Conservation (phyloP, 2,113 vertebrate species). For the Aegithalos caudatus region DNA sequence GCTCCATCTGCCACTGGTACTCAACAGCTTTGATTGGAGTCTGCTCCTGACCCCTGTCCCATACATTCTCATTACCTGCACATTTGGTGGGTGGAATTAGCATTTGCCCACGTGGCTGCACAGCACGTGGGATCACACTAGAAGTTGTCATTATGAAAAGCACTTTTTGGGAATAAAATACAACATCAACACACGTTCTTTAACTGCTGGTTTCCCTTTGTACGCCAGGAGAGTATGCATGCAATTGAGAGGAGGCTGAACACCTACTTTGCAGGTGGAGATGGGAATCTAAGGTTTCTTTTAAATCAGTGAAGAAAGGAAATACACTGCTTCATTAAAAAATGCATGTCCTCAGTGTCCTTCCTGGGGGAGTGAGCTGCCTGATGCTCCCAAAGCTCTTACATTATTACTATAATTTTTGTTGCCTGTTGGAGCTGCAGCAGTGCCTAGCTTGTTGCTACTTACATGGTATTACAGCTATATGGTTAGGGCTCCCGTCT, state of each 20-base stretch:
- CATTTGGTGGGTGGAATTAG: neutral
- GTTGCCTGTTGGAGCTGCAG: neutral
- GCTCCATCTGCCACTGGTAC: neutral
- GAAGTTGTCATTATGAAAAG: neutral
- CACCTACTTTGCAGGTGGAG: neutral
- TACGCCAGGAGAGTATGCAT: neutral
- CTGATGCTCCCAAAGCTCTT: neutral
- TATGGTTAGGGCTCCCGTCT: neutral
- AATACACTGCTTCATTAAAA: neutral
- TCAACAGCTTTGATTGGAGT: neutral
- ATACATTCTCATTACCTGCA: neutral
- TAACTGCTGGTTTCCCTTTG: neutral
- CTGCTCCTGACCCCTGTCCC: neutral
- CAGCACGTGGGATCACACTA: neutral
- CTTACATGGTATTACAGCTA: neutral
- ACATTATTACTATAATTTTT: neutral
- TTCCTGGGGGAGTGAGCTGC: neutral
- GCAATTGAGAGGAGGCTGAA: neutral
- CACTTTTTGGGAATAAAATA: neutral
- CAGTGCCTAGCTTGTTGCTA: neutral
- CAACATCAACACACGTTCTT: neutral
- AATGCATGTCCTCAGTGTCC: neutral
- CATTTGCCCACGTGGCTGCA: neutral
- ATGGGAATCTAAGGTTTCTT: neutral
- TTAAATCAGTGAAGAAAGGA: neutral